A percentile compares a stretch with the other conserved stretches of the same genome.
phyloP scores from a whole-genome alignment of 2,113 vertebrate genomes.

The Odontesthes bonariensis region DNA sequence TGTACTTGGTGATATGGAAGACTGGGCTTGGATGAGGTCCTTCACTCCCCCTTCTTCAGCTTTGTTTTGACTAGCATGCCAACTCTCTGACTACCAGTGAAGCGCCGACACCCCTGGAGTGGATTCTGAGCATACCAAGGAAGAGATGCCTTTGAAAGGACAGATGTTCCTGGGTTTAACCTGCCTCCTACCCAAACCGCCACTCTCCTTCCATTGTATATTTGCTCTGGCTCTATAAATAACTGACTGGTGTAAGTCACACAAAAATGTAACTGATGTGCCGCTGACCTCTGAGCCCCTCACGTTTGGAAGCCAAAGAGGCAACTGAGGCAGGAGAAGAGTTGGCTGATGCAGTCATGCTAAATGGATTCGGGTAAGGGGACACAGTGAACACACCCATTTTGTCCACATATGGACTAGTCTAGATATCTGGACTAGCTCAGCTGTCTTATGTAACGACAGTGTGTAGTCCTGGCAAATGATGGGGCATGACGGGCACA shows the following conservation, averaged over 20 bases:
- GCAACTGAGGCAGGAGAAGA: conserved; percentile 25
- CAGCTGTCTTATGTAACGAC: conserved; percentile 74
- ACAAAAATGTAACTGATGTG: conserved; percentile 65
- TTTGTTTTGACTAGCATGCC: conserved; percentile 87
- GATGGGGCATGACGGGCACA: conserved; percentile 61
- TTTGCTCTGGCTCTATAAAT: conserved; percentile 82
- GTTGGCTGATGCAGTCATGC: conserved; percentile 52
- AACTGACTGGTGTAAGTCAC: conserved; percentile 60
- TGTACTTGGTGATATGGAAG: conserved; percentile 45
- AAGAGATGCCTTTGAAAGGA: conserved; percentile 78
- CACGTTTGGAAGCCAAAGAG: conserved; percentile 34
- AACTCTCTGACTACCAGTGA: conserved; percentile 82
- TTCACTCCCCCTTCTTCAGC: conserved; percentile 76
- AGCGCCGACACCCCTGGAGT: conserved; percentile 81
- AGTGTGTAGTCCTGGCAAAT: conserved; percentile 67
- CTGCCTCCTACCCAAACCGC: conserved; percentile 63
- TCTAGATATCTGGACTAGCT: conserved; percentile 64
- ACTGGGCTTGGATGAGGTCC: conserved; percentile 73
- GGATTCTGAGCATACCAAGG: conserved; percentile 83
- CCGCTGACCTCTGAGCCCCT: conserved; percentile 58
- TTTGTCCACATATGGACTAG: conserved; percentile 73
- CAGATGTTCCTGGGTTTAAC: conserved; percentile 76
- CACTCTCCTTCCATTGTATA: conserved; percentile 70
- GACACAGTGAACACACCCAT: conserved; percentile 59
- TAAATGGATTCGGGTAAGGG: conserved; percentile 56